Evolutionary conservation across 2,888 invertebrate genomes (phyloP).

Genomic region (Acrocyrtus sp.): DNA sequence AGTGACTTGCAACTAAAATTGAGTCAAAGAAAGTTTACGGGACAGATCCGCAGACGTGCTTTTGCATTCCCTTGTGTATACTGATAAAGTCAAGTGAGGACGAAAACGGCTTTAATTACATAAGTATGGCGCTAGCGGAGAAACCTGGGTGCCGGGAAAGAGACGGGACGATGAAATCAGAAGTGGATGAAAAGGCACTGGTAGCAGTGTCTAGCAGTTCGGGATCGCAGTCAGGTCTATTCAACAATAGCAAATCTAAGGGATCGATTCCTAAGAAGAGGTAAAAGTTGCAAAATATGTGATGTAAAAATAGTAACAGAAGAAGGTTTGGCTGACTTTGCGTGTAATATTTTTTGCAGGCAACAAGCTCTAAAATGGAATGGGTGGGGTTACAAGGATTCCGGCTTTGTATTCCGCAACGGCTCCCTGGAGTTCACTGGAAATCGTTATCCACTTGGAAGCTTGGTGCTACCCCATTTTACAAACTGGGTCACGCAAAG

Average conservation of each 20-base stretch:
- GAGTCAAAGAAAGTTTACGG: too few relatives aligned
- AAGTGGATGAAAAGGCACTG: conserved; percentile 36
- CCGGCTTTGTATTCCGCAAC: conserved; percentile 79
- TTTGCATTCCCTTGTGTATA: too few relatives aligned
- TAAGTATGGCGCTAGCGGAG: conserved; percentile 45
- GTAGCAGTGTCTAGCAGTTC: conserved; percentile 11
- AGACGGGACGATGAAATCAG: conserved; percentile 36
- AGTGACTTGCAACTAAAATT: too few relatives aligned
- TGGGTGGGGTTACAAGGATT: conserved; percentile 99
- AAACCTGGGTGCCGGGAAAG: conserved; percentile 38
- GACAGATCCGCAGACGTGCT: too few relatives aligned
- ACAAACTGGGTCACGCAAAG: conserved; percentile 81
- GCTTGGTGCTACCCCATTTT: conserved; percentile 79
- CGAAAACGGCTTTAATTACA: too few relatives aligned
- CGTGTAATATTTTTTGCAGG: conserved; percentile 71
- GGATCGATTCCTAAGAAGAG: conserved; percentile 52
- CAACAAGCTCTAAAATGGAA: conserved; percentile 97
- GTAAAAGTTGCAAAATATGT: conserved; percentile 28
- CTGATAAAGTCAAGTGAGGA: too few relatives aligned
- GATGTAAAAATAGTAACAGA: background rate
- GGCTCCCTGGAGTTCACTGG: conserved; percentile 84
- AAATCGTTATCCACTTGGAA: conserved; percentile 82
- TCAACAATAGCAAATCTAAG: conserved; percentile 29
- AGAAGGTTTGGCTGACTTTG: too few relatives aligned
- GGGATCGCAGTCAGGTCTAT: conserved; percentile 8